Base-by-base conservation (phyloP, 2,113 vertebrate species). In the Macheiramphus alcinus region DNA sequence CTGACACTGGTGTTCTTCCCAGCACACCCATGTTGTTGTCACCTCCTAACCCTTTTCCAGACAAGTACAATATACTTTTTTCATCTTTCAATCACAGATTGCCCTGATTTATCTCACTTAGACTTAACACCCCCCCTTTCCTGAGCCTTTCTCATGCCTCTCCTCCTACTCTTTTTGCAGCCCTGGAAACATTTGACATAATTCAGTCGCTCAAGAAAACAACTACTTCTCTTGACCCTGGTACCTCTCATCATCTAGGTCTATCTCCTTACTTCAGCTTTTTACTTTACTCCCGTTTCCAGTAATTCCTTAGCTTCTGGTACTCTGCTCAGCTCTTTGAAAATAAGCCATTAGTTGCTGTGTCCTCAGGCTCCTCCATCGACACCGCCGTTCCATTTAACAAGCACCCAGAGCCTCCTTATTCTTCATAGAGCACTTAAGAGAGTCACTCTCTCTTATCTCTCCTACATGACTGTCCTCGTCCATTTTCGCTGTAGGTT, bases 321-420 rank as follows among this genome's bases (percentile, higher is more conserved):
- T 93, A 86, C 82, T 94, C 88, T 83, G 82, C 75, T 88, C 63
- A 88, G 82, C 80, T 83, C 95, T 97, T 97, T 97, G 96, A 96
- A 97, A 95, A 90, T 47, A 90, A 94, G 88, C 96, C 95, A 97
- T 97, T 97, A 96, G 96, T 92, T 95, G 29, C 95, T 34, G 59
- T 97, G 90, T 96, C 94, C 96, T 95, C 79, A 55, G 88, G 92
- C 90, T 96, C 86, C 90, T 96, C 82, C 90, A 93, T 17, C 6
- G 92, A 90, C 94, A 96, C 85, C 0, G 10, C 71, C 1, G 10
- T 93, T 92, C 92, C 85, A 86, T 86, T 97, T 97, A 97, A 97
- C 96, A 94, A 97, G 96, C 97, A 95, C 92, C 95, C 96, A 96
- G 79, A 94, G 92, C 67, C 66, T 96, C 74, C 96, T 96, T 96